Evolutionary conservation across 2,113 vertebrate genomes (phyloP).

Genomic region (Cryptotis parvus): DNA sequence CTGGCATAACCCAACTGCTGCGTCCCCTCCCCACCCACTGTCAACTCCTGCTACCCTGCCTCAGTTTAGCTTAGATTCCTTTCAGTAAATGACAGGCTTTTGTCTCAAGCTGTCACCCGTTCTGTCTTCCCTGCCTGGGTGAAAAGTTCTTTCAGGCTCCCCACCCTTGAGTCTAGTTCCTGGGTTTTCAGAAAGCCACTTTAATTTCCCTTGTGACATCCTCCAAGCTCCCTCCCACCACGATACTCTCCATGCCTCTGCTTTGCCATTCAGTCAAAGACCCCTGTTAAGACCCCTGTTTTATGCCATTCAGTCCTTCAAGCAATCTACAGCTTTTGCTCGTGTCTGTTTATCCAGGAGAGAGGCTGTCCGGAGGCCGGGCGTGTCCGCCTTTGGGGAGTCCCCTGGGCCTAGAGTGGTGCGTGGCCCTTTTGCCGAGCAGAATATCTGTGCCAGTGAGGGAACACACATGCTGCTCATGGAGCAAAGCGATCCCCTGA

Average conservation of each 20-base stretch:
- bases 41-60: not conserved
- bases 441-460: not conserved
- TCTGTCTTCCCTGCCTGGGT: not conserved
- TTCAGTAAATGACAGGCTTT: not conserved
- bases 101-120: not conserved
- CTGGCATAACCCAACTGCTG: not conserved
- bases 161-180: not conserved
- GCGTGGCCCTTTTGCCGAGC: too few relatives aligned
- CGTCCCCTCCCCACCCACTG: not conserved
- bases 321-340: not conserved
- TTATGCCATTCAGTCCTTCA: not conserved
- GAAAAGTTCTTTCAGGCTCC: not conserved
- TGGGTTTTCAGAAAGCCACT: too few relatives aligned
- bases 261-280: not conserved
- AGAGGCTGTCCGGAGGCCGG: fast-evolving
- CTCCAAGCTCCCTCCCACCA: too few relatives aligned
- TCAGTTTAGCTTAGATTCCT: not conserved
- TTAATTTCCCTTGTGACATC: not conserved
- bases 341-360: not conserved
- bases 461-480: not conserved
- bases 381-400: not conserved
- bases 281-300: too few relatives aligned
- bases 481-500: not conserved
- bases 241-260: fast-evolving
- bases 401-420: fast-evolving